These are phyloP conservation scores for Myrmecobius fasciatus DNA, from an alignment of 2,113 vertebrate genomes.

Conservation along the genomic window DNA sequence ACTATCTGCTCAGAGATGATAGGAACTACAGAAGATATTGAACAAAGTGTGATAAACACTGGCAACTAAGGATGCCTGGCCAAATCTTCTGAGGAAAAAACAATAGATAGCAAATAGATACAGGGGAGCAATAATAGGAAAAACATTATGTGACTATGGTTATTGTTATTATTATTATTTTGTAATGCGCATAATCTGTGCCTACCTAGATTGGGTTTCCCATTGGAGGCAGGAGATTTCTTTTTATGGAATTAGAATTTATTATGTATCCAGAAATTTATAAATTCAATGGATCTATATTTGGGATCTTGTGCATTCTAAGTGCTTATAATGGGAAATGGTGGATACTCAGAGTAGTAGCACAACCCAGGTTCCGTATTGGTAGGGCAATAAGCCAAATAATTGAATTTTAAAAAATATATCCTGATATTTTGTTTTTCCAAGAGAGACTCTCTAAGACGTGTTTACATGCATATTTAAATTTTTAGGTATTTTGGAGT, in stretches of 20 bases:
- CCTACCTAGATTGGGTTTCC: not conserved
- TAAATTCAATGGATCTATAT: not conserved
- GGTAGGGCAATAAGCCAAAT: not conserved
- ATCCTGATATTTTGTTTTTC: not conserved
- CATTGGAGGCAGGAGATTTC: not conserved
- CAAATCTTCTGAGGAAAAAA: not conserved
- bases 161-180: not conserved
- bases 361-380: not conserved
- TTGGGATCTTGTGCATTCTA: not conserved
- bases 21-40: not conserved
- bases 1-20: not conserved
- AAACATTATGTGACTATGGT: not conserved
- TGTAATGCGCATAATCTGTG: not conserved
- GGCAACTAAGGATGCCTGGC: not conserved
- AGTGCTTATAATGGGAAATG: not conserved
- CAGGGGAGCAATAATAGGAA: not conserved
- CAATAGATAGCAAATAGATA: not conserved
- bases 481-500: not conserved
- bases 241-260: not conserved
- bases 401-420: not conserved
- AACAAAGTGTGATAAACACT: not conserved
- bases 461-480: not conserved
- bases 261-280: not conserved
- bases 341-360: not conserved
- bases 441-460: not conserved